These are phyloP conservation scores for Diadromus collaris DNA, from an alignment of 2,888 invertebrate species.

Conservation along the genomic window DNA sequence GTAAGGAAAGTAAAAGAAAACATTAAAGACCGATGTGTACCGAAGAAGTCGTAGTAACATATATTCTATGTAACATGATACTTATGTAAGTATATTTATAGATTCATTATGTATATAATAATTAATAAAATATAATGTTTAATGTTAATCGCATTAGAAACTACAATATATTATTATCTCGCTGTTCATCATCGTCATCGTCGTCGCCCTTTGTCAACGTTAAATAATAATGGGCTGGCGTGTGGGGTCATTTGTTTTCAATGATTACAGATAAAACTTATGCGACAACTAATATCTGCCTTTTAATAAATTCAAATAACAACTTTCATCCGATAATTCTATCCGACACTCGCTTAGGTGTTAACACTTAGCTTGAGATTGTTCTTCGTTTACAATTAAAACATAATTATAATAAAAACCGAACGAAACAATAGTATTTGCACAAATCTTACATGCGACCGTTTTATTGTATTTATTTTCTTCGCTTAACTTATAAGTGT, in stretches of 20 bases:
- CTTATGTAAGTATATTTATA: conserved; percentile 72
- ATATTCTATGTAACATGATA: conserved; percentile 76
- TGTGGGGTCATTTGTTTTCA: conserved; percentile 13
- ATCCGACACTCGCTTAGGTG: conserved; percentile 62
- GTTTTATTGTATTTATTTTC: conserved; percentile 19
- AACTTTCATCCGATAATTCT: conserved; percentile 62
- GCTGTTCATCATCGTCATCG: conserved; percentile 71
- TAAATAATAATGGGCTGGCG: conserved; percentile 36
- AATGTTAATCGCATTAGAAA: conserved; percentile 74
- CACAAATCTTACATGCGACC: conserved; percentile 54
- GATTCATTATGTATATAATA: conserved; percentile 74
- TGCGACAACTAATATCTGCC: conserved; percentile 12
- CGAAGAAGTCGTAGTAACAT: conserved; percentile 68
- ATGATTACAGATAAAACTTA: conserved; percentile 31
- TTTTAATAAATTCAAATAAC: conserved; percentile 33
- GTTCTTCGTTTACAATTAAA: conserved; percentile 14
- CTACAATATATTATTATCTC: conserved; percentile 76
- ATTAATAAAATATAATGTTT: conserved; percentile 79
- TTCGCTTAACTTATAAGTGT: conserved; percentile 42
- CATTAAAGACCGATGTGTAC: conserved; percentile 43
- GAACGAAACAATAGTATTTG: conserved; percentile 31
- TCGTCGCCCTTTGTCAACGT: conserved; percentile 59
- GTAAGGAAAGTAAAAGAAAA: conserved; percentile 13
- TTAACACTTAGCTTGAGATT: conserved; percentile 66
- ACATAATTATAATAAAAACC: conserved; percentile 15